These are phyloP conservation scores for Sebastes cheni DNA, from an alignment of 2,797 vertebrate species.

Conservation along the genomic window DNA sequence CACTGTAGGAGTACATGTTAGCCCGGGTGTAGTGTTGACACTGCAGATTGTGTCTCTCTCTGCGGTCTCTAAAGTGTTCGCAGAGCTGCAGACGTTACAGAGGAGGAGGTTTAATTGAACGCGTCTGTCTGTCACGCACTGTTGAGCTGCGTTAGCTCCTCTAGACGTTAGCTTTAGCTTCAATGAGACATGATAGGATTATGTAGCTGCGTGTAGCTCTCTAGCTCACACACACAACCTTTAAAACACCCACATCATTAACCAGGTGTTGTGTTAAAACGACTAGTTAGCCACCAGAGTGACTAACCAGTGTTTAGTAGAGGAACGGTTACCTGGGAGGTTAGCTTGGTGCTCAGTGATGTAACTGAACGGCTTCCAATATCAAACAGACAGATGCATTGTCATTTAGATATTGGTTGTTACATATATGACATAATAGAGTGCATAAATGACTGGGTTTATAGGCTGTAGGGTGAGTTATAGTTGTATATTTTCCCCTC, in stretches of 20 bases:
- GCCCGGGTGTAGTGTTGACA: background rate
- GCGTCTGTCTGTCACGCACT: constrained; percentile 72
- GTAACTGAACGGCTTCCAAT: constrained; percentile 21
- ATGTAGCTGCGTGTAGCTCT: constrained; percentile 44
- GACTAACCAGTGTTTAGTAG: background rate
- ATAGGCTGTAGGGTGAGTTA: background rate
- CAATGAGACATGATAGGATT: constrained; percentile 70
- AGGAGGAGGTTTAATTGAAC: constrained; percentile 49
- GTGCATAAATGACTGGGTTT: background rate
- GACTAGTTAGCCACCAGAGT: background rate
- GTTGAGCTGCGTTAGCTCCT: constrained; percentile 64
- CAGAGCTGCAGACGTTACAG: constrained; percentile 9
- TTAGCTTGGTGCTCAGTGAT: constrained; percentile 45
- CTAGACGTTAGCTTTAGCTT: constrained; percentile 67
- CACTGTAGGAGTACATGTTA: background rate
- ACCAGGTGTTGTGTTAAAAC: background rate
- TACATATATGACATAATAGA: background rate
- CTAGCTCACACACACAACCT: background rate
- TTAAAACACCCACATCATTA: background rate
- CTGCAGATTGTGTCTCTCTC: background rate
- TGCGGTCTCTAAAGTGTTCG: background rate
- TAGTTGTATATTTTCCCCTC: background rate
- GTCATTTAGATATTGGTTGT: background rate
- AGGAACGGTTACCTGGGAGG: constrained; percentile 5
- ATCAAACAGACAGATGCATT: constrained; percentile 8